These are phyloP conservation scores for Misgurnus anguillicaudatus DNA, from an alignment of 2,113 vertebrate species.

Conservation along the genomic window DNA sequence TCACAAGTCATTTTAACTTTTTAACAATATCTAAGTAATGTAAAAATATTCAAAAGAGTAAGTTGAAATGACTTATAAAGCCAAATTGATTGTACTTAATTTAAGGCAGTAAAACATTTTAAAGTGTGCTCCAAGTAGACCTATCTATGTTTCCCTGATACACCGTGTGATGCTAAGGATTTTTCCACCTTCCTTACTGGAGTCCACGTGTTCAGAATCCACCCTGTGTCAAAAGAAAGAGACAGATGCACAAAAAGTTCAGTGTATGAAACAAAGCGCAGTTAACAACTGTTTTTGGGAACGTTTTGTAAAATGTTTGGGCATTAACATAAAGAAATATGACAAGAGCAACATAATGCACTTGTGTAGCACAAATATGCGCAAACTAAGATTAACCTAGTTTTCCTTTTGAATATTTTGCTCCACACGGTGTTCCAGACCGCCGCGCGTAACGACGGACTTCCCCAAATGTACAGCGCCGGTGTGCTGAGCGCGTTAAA, in stretches of 20 bases:
- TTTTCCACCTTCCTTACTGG: background rate
- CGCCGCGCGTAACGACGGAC: conserved; percentile 68
- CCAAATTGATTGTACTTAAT: too few relatives aligned
- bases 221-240: conserved; percentile 5
- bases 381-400: conserved; percentile 38
- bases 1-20: too few relatives aligned
- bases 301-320: background rate
- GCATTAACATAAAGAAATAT: background rate
- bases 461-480: conserved; percentile 74
- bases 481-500: conserved; percentile 74
- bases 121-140: too few relatives aligned
- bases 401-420: conserved; percentile 51
- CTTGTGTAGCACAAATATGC: background rate
- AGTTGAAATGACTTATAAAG: too few relatives aligned
- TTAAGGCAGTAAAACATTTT: too few relatives aligned
- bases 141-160: background rate
- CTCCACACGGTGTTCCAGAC: conserved; percentile 67
- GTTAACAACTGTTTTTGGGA: background rate
- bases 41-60: too few relatives aligned
- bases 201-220: conserved; percentile 2
- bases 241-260: background rate
- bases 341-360: background rate
- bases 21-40: too few relatives aligned
- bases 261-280: background rate
- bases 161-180: conserved; percentile 15